Conservation (phyloP, 2,888 invertebrate genomes). For the Drosophila tanythrix region DNA sequence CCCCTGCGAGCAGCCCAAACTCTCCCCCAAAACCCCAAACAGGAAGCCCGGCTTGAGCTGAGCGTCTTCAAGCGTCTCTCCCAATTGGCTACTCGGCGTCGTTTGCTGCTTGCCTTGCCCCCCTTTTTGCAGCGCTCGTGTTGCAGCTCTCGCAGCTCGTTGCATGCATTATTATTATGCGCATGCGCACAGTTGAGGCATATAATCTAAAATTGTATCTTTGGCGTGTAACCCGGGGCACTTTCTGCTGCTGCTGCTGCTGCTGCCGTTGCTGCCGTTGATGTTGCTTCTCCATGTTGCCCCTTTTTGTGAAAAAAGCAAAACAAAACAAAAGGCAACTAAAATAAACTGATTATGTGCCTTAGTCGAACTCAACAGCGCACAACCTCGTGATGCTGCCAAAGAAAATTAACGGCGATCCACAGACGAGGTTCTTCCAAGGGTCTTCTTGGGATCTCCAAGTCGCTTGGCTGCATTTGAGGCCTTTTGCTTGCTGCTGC, state of each 20-base stretch:
- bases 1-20: conserved; percentile 22
- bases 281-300: conserved; percentile 28
- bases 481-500: conserved; percentile 31
- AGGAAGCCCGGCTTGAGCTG: conserved; percentile 61
- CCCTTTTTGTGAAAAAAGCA: conserved; percentile 10
- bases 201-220: conserved; percentile 84
- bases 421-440: conserved; percentile 16
- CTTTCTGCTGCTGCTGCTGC: conserved; percentile 54
- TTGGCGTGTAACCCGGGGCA: conserved; percentile 84
- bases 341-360: conserved; percentile 79
- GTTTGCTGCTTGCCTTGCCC: conserved; percentile 27
- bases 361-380: conserved; percentile 45
- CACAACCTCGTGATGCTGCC: conserved; percentile 23
- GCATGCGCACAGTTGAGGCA: conserved; percentile 82
- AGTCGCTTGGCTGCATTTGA: background rate
- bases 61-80: conserved; percentile 44
- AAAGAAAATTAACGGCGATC: conserved; percentile 66
- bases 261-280: conserved; percentile 12
- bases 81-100: conserved; percentile 70
- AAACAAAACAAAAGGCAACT: conserved; percentile 50
- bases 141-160: conserved; percentile 62
- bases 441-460: conserved; percentile 21
- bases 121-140: conserved; percentile 5
- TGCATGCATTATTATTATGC: conserved; percentile 82
- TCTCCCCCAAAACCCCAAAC: conserved; percentile 46